A percentile compares a stretch with the other conserved stretches of the same genome.
phyloP scores from a whole-genome alignment of 2,888 invertebrate species.

The Mayetiola destructor region DNA sequence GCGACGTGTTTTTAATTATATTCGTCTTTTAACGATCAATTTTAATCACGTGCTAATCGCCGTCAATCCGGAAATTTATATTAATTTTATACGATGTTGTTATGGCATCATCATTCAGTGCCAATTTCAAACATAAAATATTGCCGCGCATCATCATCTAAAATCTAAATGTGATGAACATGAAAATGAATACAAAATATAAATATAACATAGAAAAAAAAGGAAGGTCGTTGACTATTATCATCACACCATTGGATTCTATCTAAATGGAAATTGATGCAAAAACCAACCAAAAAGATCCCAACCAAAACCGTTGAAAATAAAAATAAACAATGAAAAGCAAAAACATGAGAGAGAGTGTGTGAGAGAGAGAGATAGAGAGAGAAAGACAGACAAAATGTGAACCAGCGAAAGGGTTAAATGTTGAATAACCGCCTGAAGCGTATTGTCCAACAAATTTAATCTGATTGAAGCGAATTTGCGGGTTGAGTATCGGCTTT shows the following conservation, averaged over 20 bases:
- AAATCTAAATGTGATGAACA: too few relatives aligned
- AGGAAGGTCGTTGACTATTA: not conserved
- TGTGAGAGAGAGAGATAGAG: not conserved
- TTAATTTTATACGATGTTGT: slow-evolving; percentile 6
- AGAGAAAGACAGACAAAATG: not conserved
- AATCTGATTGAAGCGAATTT: slow-evolving; percentile 9
- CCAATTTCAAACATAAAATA: too few relatives aligned
- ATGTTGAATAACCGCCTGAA: not conserved
- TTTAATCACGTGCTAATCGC: slow-evolving; percentile 11
- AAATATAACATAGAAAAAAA: not conserved
- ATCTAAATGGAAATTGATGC: too few relatives aligned
- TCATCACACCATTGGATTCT: too few relatives aligned
- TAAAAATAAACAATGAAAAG: not conserved
- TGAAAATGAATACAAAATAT: not conserved
- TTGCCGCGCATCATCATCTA: too few relatives aligned
- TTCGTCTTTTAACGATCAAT: slow-evolving; percentile 10
- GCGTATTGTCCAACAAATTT: slow-evolving; percentile 4
- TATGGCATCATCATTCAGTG: not conserved
- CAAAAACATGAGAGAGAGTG: not conserved
- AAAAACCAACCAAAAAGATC: too few relatives aligned
- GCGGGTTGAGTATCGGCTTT: not conserved
- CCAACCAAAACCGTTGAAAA: not conserved
- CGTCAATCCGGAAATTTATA: slow-evolving; percentile 10
- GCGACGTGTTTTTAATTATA: too few relatives aligned
- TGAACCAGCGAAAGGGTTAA: not conserved